Evolutionary conservation across 2,797 vertebrate genomes (phyloP).

Genomic region (Hylomyscus alleni): DNA sequence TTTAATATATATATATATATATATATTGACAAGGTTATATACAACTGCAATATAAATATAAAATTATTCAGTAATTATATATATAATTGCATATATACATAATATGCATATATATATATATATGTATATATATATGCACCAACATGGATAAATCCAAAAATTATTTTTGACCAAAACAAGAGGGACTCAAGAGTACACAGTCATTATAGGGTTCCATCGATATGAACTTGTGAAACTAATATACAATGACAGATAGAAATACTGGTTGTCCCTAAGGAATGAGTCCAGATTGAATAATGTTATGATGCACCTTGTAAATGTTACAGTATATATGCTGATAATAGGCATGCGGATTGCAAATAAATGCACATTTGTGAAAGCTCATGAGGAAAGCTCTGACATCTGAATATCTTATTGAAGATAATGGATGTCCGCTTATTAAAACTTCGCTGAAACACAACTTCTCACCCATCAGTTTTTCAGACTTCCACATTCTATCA

Average conservation of each 20-base stretch:
- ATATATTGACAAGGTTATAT: background rate
- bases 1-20: background rate
- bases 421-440: background rate
- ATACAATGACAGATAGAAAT: background rate
- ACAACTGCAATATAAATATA: background rate
- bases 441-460: conserved; percentile 2
- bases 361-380: background rate
- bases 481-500: background rate
- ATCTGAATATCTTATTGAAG: background rate
- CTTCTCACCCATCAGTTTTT: background rate
- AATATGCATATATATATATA: background rate
- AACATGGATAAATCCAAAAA: background rate
- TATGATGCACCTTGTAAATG: background rate
- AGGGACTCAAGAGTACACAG: background rate
- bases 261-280: background rate
- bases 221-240: conserved; percentile 5
- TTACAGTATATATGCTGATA: background rate
- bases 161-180: background rate
- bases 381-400: background rate
- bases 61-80: background rate
- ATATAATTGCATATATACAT: too few relatives aligned
- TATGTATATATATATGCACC: background rate
- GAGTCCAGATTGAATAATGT: background rate
- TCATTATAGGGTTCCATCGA: background rate
- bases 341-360: background rate